phyloP scores from a whole-genome alignment of 2,797 vertebrate genomes.

The Sebastes reedi region DNA sequence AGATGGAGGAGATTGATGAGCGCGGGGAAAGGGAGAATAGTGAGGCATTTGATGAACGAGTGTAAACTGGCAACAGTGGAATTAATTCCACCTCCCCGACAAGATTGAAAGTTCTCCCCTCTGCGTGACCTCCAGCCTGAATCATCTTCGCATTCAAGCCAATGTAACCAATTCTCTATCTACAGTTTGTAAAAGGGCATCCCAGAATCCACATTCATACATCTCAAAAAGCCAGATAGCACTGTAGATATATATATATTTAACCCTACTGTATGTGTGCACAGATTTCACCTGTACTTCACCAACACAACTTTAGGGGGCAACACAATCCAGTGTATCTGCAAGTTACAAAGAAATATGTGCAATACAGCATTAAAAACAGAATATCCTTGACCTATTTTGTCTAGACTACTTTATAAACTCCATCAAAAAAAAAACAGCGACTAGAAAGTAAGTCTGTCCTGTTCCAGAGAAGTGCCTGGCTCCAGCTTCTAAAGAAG shows the following conservation, averaged over 20 bases:
- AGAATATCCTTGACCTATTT: constrained; percentile 54
- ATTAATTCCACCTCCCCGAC: constrained; percentile 80
- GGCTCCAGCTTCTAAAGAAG: constrained; percentile 42
- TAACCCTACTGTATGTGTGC: not conserved
- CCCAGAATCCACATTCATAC: constrained; percentile 6
- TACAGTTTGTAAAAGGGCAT: constrained; percentile 29
- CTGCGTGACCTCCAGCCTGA: constrained; percentile 71
- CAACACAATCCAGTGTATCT: constrained; percentile 68
- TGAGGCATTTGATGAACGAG: constrained; percentile 84
- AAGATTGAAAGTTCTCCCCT: constrained; percentile 80
- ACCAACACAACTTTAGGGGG: constrained; percentile 74
- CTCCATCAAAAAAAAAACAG: constrained; percentile 2
- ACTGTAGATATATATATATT: not conserved
- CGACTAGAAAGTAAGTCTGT: not conserved
- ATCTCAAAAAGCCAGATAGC: constrained; percentile 6
- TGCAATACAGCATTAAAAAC: constrained; percentile 10
- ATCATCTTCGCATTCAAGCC: constrained; percentile 47
- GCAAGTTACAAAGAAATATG: constrained; percentile 27
- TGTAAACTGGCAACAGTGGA: constrained; percentile 81
- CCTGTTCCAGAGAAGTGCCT: not conserved
- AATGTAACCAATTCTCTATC: constrained; percentile 29
- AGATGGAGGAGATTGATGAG: constrained; percentile 80
- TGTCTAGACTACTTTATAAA: constrained; percentile 31
- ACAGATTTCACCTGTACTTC: constrained; percentile 60
- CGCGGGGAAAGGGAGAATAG: constrained; percentile 71